These are phyloP conservation scores for Tineola bisselliella DNA, from an alignment of 2,888 invertebrate species.

Conservation along the genomic window DNA sequence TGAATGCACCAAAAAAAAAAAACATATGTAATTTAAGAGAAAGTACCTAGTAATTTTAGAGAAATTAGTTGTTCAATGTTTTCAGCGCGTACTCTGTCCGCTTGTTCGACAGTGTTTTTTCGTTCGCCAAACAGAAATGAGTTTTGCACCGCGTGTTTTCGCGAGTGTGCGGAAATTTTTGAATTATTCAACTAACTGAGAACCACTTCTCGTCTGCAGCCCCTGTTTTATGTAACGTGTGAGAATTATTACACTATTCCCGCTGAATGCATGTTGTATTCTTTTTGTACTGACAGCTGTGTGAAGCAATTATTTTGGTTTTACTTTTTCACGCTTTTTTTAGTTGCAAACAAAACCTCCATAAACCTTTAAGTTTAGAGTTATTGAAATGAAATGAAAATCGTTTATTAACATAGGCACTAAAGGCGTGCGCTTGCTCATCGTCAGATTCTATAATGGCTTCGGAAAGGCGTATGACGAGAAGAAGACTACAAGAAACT, in stretches of 20 bases:
- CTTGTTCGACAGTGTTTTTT: neutral
- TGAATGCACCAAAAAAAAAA: too few relatives aligned
- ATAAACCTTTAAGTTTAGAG: too few relatives aligned
- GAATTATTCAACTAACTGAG: slow-evolving; percentile 45
- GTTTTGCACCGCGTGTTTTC: slow-evolving; percentile 1
- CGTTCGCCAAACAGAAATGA: slow-evolving; percentile 5
- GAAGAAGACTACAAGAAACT: too few relatives aligned
- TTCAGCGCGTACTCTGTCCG: neutral
- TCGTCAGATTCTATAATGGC: too few relatives aligned
- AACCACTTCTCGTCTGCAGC: slow-evolving; percentile 13
- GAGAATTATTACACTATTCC: slow-evolving; percentile 8
- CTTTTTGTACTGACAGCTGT: neutral
- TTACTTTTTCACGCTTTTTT: too few relatives aligned
- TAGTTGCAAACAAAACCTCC: too few relatives aligned
- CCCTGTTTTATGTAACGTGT: slow-evolving; percentile 11
- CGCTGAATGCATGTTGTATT: neutral
- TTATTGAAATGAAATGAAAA: too few relatives aligned
- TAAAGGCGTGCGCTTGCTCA: too few relatives aligned
- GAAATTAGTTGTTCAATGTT: neutral
- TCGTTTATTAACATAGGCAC: too few relatives aligned
- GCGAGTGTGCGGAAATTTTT: slow-evolving; percentile 28
- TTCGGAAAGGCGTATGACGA: too few relatives aligned
- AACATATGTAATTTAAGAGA: neutral
- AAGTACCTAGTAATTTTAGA: neutral
- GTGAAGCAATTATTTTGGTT: too few relatives aligned